Percentiles rank a stretch among this genome's conserved stretches.
phyloP scores from a whole-genome alignment of 2,113 vertebrate species.

The Semnornis frantzii region DNA sequence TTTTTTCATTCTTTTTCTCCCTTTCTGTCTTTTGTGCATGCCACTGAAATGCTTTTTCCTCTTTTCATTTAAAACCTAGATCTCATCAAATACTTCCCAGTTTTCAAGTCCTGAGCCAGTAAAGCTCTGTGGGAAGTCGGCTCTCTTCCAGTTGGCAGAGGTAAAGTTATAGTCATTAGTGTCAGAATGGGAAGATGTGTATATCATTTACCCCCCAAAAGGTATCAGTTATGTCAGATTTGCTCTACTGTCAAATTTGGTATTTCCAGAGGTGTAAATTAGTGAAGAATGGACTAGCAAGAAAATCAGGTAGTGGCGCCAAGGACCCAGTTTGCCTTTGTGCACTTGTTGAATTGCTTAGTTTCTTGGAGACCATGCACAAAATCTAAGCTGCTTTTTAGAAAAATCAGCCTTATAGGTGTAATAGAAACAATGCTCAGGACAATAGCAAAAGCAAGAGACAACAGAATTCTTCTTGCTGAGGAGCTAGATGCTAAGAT shows the following conservation, averaged over 20 bases:
- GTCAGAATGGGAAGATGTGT: background rate
- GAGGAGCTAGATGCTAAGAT: background rate
- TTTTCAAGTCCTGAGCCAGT: slow-evolving; percentile 78
- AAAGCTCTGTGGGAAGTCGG: slow-evolving; percentile 84
- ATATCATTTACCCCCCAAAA: background rate
- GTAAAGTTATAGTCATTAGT: slow-evolving; percentile 61
- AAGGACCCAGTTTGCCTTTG: background rate
- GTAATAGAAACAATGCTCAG: background rate
- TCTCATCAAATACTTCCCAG: slow-evolving; percentile 80
- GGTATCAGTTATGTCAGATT: background rate
- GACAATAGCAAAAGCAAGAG: background rate
- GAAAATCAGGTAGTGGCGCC: background rate
- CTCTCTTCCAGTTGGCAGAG: slow-evolving; percentile 86
- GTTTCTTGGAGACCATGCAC: background rate
- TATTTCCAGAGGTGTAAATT: background rate
- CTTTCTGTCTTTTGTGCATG: background rate
- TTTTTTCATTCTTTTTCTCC: background rate
- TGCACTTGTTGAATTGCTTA: background rate
- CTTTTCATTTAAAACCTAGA: slow-evolving; percentile 72
- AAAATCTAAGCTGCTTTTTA: background rate
- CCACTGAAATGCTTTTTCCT: slow-evolving; percentile 32
- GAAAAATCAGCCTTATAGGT: background rate
- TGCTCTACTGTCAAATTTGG: background rate
- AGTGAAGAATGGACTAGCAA: background rate
- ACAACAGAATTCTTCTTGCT: background rate